These are phyloP conservation scores for Aphodius sticticus DNA, from an alignment of 2,888 invertebrate genomes.

Conservation along the genomic window DNA sequence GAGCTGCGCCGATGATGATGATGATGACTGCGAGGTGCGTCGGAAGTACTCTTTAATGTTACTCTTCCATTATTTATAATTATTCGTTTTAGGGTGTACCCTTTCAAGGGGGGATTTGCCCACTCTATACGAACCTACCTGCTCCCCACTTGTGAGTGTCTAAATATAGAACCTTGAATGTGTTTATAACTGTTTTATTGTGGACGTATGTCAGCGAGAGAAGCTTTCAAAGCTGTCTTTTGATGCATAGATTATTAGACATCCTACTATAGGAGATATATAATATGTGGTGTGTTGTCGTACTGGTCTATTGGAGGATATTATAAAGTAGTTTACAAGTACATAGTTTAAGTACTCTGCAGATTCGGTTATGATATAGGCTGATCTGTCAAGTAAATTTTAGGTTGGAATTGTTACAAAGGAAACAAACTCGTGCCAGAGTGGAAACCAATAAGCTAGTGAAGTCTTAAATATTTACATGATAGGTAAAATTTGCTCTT, in stretches of 20 bases:
- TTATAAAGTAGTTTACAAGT: too few species aligned
- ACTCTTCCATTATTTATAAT: slow-evolving; percentile 4
- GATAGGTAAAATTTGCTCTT: too few species aligned
- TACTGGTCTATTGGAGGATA: too few species aligned
- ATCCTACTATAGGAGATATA: neutral
- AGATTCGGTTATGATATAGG: too few species aligned
- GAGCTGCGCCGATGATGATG: neutral
- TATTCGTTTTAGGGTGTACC: slow-evolving; percentile 4
- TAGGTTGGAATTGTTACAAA: too few species aligned
- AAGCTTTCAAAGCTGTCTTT: neutral
- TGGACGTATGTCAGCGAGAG: neutral
- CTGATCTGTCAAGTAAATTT: too few species aligned
- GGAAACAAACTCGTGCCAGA: too few species aligned
- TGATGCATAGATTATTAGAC: neutral
- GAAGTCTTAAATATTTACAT: too few species aligned
- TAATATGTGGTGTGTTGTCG: too few species aligned
- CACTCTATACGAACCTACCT: neutral
- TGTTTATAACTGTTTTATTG: neutral
- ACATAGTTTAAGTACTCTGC: too few species aligned
- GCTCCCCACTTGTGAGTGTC: neutral
- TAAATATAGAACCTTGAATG: neutral
- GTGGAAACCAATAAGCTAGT: too few species aligned
- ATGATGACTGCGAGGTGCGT: neutral
- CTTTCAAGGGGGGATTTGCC: neutral
- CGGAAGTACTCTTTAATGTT: slow-evolving; percentile 4